Base-by-base conservation (phyloP, 1,140 invertebrate species). In the Tetragnatha versicolor region DNA sequence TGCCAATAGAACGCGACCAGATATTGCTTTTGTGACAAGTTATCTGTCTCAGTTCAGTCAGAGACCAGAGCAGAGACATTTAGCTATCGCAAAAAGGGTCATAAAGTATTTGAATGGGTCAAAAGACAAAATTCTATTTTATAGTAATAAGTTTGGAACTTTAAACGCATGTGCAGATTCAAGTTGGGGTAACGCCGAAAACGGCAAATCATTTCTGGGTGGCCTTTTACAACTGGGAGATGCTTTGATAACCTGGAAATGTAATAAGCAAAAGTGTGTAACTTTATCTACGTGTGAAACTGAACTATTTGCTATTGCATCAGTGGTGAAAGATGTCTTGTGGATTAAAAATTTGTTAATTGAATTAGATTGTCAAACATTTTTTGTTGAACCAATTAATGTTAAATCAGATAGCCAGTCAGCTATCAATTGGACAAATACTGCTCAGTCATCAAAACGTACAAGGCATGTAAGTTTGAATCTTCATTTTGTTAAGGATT, bases 401-500 rank as follows among this genome's bases (percentile, higher is more conserved):
- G 7, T 65, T 45, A 25, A 42, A 45, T 65, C 20, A 14, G 39
- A 45, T 65, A 65, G 14, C 10, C 25, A 65, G 12, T 22, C 61
- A 9, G 9, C 61, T 27, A 65, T 65, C 3, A 22, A 65, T 27
- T 65, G 20, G 39, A 42, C 25, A 9, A 65, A 45, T 10, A 12
- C 4, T 27, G 37, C n/a, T 35, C 33, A 61, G 22, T 65, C 25
- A 29, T 65, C 31, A 60, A 14, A 17, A 20, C 10, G 29, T 4
- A 65, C 17, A 17, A 65, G 39, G 45, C 17, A 45, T 39, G 25
- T 31, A 2, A 65, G 14, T 45, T 65, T 45, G 22, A 45, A 9
- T 25, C 45, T 65, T 42, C n/a, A 63, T 65, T 65, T 65, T 45
- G 33, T 42, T 45, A 42, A 29, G 45, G 39, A 65, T 65, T 17